Base-by-base conservation (phyloP, 1,140 invertebrate species). In the Ephestia elutella region DNA sequence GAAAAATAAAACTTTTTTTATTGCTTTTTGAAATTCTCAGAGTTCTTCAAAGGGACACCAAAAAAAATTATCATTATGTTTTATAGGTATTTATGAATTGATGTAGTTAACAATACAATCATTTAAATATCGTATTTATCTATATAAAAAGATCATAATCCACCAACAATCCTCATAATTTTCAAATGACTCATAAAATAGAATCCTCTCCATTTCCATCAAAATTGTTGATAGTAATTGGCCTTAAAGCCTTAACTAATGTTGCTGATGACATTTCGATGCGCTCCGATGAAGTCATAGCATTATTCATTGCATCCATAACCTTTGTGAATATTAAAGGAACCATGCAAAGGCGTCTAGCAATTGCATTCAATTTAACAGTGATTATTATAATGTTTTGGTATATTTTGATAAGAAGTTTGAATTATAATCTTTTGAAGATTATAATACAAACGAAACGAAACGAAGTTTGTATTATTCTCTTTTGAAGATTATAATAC, bases 261-360 rank as follows among this genome's bases (percentile, higher is more conserved):
- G 18, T 55, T 38, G 38, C 54, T 11, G 54, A 55, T 55, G 54
- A 38, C 54, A 55, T 55, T 55, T 44, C 5, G 30, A 55, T 55
- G 54, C 30, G 35, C 35, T 35, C 28, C 30, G 18, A 55, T 55
- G 54, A 55, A 55, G 54, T 17, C 54, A 55, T 55, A 38, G 17
- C 30, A 44, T 44, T 44, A 55, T 44, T 55, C 30, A 55, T 55
- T 44, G 38, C 38, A 44, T 15, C 38, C 38, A 44, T 44, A 44
- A 44, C 38, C 38, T 44, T 44, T 44, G 38, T 44, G 38, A 44
- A 44, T 44, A 44, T 15, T 44, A 10, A 44, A 44, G 13, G 38
- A 44, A 44, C 38, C 15, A 44, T 44, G 38, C 38, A 17, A 44
- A 44, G 38, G 38, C 13, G 13, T 9, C 10, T 15, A 2, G n/a